A percentile compares a stretch with the other conserved stretches of the same genome.
phyloP scores from a whole-genome alignment of 2,888 invertebrate species.

The Brenthis ino region DNA sequence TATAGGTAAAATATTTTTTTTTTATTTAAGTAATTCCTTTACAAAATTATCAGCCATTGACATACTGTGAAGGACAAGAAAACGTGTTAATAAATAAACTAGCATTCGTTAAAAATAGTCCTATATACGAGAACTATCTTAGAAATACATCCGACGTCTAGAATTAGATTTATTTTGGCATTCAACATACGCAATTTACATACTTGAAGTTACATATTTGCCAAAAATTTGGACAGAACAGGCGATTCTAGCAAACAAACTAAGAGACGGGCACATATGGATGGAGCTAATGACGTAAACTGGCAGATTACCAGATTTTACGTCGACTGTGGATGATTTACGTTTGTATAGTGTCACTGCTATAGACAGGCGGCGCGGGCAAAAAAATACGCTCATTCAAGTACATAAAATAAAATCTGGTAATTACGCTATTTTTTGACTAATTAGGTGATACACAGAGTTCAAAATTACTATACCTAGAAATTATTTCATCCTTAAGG shows the following conservation, averaged over 20 bases:
- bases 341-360: conserved; percentile 11
- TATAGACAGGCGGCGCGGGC: conserved; percentile 3
- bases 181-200: conserved; percentile 29
- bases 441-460: too few relatives aligned
- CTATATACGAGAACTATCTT: too few relatives aligned
- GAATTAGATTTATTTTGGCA: conserved; percentile 25
- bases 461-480: too few relatives aligned
- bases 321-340: conserved; percentile 23
- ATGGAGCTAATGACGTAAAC: conserved; percentile 20
- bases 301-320: conserved; percentile 23
- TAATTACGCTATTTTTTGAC: too few relatives aligned
- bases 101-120: too few relatives aligned
- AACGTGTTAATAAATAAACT: too few relatives aligned
- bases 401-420: background rate
- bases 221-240: conserved; percentile 28
- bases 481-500: too few relatives aligned
- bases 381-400: conserved; percentile 5
- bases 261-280: conserved; percentile 11
- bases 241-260: conserved; percentile 11
- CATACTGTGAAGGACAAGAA: too few relatives aligned
- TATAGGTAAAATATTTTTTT: background rate
- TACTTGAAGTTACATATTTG: conserved; percentile 24
- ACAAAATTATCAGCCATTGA: too few relatives aligned
- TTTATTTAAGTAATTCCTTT: too few relatives aligned
- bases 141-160: background rate